A percentile compares a stretch with the other conserved stretches of the same genome.
phyloP scores from a whole-genome alignment of 1,140 invertebrate genomes.

The Listronotus bonariensis region DNA sequence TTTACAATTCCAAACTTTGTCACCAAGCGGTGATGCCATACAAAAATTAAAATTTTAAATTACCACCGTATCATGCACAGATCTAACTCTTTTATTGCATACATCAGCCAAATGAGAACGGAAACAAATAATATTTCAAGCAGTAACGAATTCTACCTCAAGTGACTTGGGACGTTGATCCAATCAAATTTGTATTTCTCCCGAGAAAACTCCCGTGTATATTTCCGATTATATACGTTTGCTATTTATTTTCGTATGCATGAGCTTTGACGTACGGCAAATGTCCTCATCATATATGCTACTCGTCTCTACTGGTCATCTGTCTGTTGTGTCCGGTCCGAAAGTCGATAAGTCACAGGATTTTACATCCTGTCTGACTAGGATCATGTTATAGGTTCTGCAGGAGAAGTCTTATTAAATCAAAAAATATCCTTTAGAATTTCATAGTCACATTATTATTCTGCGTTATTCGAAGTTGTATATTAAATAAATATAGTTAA shows the following conservation, averaged over 20 bases:
- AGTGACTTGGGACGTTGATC: conserved; percentile 41
- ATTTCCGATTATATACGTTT: conserved; percentile 41
- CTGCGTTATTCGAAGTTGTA: too few species aligned
- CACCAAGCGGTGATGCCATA: too few species aligned
- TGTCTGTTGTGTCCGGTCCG: conserved; percentile 40
- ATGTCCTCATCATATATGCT: conserved; percentile 51
- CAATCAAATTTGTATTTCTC: conserved; percentile 54
- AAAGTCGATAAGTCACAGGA: conserved; percentile 33
- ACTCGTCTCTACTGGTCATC: conserved; percentile 47
- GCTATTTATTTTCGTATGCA: conserved; percentile 50
- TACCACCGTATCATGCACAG: not conserved
- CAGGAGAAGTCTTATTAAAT: too few species aligned
- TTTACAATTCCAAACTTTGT: too few species aligned
- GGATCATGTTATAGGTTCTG: too few species aligned
- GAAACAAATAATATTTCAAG: conserved; percentile 32
- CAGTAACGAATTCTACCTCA: conserved; percentile 31
- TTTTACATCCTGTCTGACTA: too few species aligned
- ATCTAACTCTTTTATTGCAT: conserved; percentile 29
- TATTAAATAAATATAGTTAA: too few species aligned
- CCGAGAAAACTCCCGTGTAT: conserved; percentile 47
- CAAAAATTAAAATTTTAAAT: too few species aligned
- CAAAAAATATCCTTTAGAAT: too few species aligned
- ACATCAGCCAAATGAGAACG: conserved; percentile 17
- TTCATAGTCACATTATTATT: too few species aligned
- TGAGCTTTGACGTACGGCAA: conserved; percentile 50